A percentile compares a stretch with the other conserved stretches of the same genome.
phyloP scores from a whole-genome alignment of 2,113 vertebrate genomes.

The Petrocephalus zakoni region DNA sequence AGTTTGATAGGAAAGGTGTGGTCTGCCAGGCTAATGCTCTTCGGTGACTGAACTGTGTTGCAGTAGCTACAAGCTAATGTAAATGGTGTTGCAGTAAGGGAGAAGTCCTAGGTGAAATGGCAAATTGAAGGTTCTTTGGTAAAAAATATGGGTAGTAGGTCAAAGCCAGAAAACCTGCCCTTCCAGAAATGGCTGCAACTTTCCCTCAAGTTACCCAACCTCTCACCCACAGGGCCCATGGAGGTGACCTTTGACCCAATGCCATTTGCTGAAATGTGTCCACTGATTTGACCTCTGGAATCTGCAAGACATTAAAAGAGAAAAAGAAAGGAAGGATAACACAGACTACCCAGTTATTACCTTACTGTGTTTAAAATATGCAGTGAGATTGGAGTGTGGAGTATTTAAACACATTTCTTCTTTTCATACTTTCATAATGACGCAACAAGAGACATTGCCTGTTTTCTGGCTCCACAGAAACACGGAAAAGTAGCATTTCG shows the following conservation, averaged over 20 bases:
- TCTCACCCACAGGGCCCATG: conserved; percentile 67
- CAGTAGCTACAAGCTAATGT: background rate
- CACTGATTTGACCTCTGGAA: conserved; percentile 64
- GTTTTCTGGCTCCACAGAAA: background rate
- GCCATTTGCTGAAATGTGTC: conserved; percentile 65
- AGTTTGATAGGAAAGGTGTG: too few relatives aligned
- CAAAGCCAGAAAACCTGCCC: conserved; percentile 55
- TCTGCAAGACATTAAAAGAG: conserved; percentile 67
- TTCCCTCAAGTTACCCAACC: conserved; percentile 76
- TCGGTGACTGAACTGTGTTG: background rate
- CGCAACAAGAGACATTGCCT: background rate
- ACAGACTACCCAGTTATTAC: conserved; percentile 53
- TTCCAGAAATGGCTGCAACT: conserved; percentile 58
- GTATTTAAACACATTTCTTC: background rate
- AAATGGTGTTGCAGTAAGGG: background rate
- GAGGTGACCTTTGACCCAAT: conserved; percentile 68
- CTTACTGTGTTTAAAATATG: conserved; percentile 49
- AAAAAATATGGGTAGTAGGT: background rate
- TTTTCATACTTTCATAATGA: background rate
- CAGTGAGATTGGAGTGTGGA: background rate
- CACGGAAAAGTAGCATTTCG: background rate
- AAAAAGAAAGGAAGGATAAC: conserved; percentile 49
- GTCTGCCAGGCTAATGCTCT: background rate
- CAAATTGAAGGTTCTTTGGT: background rate
- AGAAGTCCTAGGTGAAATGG: background rate